Base-by-base conservation (phyloP, 2,888 invertebrate genomes). In the Priocnemis perturbator region DNA sequence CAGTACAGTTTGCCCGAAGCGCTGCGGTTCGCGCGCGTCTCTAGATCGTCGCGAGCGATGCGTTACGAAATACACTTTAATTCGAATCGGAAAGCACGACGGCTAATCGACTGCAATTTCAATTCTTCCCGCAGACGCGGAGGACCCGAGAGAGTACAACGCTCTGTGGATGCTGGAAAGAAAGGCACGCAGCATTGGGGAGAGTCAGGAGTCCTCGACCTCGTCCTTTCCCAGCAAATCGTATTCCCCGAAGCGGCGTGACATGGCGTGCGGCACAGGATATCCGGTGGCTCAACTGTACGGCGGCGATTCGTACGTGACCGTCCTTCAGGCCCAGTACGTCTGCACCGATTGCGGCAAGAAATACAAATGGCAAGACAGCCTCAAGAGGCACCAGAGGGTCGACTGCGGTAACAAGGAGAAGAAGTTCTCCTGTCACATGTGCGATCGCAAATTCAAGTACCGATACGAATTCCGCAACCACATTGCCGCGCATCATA, bases 391-490 rank as follows among this genome's bases (percentile, higher is more conserved):
- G 19, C 91, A 91, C 76, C 85, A 90, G 66, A 83, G 90, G 52
- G 88, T 89, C n/a, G 90, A 90, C 55, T 90, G 90, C 67, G 89
- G 90, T 3, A 88, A 89, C 67, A 89, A 89, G 66, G 88, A 86
- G 50, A 90, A 88, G 66, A 85, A 81, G 73, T 90, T 87, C 68
- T 69, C 85, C 0, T 90, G 91, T 76, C 78, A 83, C 48, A 71
- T 83, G 3, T 91, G 91, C 76, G 81, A 86, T 7, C 87, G 84
- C 55, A 86, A 87, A 71, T 91, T 90, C 74, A 90, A 89, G 67
- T 90, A 90, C 68, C 84, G 89, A 73, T 89, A 89, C 74, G 89
- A 90, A 67, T 78, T 90, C 73, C 83, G 81, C 26, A 89, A 86
- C 69, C 90, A 90, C 79, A 85, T 91, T 21, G 61, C 71, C 3